Conservation (phyloP, 2,113 vertebrate species). For the Leptobrachium ailaonicum region DNA sequence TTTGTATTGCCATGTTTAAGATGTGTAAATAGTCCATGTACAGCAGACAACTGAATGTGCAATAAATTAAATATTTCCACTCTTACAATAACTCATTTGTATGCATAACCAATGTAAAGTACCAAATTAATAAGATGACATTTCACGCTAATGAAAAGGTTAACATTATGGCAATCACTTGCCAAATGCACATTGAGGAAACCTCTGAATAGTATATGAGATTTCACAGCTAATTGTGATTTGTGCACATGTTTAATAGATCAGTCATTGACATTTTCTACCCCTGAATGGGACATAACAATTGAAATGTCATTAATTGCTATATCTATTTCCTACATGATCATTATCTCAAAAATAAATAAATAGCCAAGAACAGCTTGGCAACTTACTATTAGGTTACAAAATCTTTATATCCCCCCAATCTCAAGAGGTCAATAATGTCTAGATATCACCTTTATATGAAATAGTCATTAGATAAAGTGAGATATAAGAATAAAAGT, state of each 20-base stretch:
- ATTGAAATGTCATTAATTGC: neutral
- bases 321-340: neutral
- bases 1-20: too few species aligned
- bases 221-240: conserved; percentile 4
- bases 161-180: conserved; percentile 7
- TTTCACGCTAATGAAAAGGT: conserved; percentile 13
- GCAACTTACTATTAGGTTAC: neutral
- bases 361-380: neutral
- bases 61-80: too few species aligned
- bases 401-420: too few species aligned
- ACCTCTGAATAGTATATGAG: neutral
- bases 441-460: too few species aligned
- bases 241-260: conserved; percentile 10
- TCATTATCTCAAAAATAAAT: neutral
- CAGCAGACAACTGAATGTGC: too few species aligned
- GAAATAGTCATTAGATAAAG: too few species aligned
- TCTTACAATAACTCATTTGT: too few species aligned
- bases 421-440: too few species aligned
- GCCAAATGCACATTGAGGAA: neutral
- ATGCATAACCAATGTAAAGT: too few species aligned
- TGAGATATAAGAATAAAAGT: too few species aligned
- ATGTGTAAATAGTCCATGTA: too few species aligned
- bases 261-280: conserved; percentile 16
- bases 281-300: neutral
- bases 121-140: neutral